Evolutionary conservation across 92 coral and sea anemone species (phyloP), one percentile per base, ranked within the genome.

Genomic region (Porites divaricata): DNA sequence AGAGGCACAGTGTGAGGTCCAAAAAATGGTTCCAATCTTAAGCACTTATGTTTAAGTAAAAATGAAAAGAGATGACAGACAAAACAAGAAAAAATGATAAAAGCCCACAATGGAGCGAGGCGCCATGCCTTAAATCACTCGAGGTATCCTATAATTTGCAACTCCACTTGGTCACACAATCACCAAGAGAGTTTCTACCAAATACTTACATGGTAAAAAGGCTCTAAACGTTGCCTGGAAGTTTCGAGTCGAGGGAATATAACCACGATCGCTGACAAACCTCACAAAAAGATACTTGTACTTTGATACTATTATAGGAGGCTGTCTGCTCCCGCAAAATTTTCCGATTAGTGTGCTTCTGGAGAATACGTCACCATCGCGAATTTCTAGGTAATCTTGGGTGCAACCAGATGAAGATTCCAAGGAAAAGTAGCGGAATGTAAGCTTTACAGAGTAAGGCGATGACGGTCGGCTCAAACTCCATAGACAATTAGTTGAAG

Each of bases 361-460:
- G 11, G 79, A 61, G 0, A 22, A 24, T 14, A 6, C 19, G 24
- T 73, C 69, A 1, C 98, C 98, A 53, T 94, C 98, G 41, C 89
- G 59, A 45, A 94, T 79, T 52, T 87, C 87, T 28, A 94, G 73
- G 56, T 84, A 94, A 75, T 94, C 98, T 13, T 53, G 66, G 8
- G 21, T 9, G 70, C 96, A 93, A 26, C 59, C 63, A 14, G 65
- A 13, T 8, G 84, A 74, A 0, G 78, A 9, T 67, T 79, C 82
- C 53, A 93, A 28, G 48, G 22, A 12, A 61, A 89, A 84, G 0
- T 14, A 23, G 8, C 23, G n/a, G 67, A 89, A 89, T 22, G 81
- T 56, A 4, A 89, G 65, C 58, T 75, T 72, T 23, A 84, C 76
- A 13, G 25, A 70, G 41, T 77, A 62, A n/a, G 25, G 11, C 7